Conservation (phyloP, 2,113 vertebrate genomes). For the Scalopus aquaticus region DNA sequence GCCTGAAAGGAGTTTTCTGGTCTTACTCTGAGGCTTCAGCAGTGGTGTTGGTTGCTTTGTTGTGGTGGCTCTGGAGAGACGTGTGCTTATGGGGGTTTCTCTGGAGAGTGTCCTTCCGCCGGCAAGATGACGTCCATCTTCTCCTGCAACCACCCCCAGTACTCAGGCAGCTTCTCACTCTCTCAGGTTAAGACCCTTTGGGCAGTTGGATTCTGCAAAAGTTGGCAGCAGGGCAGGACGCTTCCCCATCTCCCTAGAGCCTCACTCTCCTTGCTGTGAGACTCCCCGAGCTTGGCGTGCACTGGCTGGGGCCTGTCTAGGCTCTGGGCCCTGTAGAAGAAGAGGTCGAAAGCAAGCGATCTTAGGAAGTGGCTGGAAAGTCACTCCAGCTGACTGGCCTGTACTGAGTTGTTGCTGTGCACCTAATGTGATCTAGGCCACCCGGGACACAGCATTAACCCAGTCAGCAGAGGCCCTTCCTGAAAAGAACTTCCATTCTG, state of each 20-base stretch:
- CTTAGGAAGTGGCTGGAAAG: not conserved
- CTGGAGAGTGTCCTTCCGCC: not conserved
- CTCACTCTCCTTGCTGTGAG: not conserved
- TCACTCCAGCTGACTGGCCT: not conserved
- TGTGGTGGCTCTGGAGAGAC: not conserved
- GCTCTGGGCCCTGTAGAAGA: not conserved
- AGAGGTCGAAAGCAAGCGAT: not conserved
- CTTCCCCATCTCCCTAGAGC: not conserved
- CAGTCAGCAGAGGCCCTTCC: not conserved
- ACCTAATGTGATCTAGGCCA: not conserved
- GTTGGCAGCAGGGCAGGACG: too few relatives aligned
- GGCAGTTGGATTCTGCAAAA: not conserved
- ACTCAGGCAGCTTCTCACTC: not conserved
- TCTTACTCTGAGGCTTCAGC: not conserved
- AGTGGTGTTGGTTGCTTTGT: too few relatives aligned
- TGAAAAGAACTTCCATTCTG: not conserved
- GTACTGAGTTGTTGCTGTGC: not conserved
- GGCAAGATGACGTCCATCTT: not conserved
- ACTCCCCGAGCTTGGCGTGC: not conserved
- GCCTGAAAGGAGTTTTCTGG: not conserved
- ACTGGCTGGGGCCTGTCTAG: too few relatives aligned
- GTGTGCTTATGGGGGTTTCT: fast-evolving
- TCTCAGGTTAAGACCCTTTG: not conserved
- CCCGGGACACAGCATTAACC: not conserved
- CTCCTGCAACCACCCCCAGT: too few relatives aligned